phyloP scores from a whole-genome alignment of 1,140 invertebrate genomes.

The Drosophila obscura region DNA sequence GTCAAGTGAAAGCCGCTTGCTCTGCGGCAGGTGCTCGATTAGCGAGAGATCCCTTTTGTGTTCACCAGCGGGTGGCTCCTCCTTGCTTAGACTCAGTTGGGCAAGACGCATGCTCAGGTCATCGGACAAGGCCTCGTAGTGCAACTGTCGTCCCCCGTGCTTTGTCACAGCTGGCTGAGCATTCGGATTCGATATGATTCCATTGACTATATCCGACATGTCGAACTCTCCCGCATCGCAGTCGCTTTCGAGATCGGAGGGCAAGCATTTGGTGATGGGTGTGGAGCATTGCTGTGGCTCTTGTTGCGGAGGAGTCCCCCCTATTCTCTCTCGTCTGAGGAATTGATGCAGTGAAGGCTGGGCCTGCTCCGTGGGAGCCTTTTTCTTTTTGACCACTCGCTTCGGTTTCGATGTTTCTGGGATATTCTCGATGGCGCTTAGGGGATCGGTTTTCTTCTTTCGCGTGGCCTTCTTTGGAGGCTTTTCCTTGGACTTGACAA shows the following conservation, averaged over 20 bases:
- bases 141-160: constrained; percentile 57
- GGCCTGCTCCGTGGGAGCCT: constrained; percentile 7
- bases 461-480: constrained; percentile 68
- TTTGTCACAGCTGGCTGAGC: constrained; percentile 35
- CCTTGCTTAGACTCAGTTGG: constrained; percentile 40
- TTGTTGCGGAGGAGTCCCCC: constrained; percentile 20
- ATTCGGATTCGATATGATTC: constrained; percentile 84
- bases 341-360: constrained; percentile 83
- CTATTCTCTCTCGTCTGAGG: constrained; percentile 46
- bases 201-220: constrained; percentile 86
- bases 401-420: constrained; percentile 33
- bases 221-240: constrained; percentile 84
- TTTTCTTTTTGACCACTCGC: constrained; percentile 44
- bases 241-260: constrained; percentile 72
- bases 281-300: constrained; percentile 62
- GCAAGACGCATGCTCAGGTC: constrained; percentile 61
- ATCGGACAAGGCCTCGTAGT: constrained; percentile 55
- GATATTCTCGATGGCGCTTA: too few species aligned
- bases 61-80: constrained; percentile 1
- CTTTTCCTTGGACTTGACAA: constrained; percentile 85
- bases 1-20: constrained; percentile 57
- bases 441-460: constrained; percentile 83
- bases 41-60: constrained; percentile 55
- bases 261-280: constrained; percentile 59
- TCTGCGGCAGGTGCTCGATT: constrained; percentile 10